Percentiles rank a stretch among this genome's conserved stretches.
These are phyloP conservation scores for Myanophis thanlyinensis DNA, from an alignment of 2,113 vertebrate species.

Conservation along the genomic window DNA sequence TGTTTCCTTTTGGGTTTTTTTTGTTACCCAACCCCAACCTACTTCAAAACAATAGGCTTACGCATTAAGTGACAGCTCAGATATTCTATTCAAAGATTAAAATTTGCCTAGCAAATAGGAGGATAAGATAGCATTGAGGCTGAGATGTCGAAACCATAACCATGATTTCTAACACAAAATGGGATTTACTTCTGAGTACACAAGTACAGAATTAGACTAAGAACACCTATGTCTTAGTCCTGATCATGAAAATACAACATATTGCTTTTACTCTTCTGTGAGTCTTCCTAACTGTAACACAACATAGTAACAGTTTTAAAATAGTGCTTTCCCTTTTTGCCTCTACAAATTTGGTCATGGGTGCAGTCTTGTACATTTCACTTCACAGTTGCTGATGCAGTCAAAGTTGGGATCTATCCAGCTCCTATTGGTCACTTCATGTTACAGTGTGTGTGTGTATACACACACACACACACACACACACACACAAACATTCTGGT, in stretches of 20 bases:
- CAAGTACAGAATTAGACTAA: neutral
- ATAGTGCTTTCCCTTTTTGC: neutral
- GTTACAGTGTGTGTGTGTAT: neutral
- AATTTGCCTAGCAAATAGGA: neutral
- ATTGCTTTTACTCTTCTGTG: neutral
- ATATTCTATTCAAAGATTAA: neutral
- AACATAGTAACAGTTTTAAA: neutral
- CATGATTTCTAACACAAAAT: neutral
- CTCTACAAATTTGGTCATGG: neutral
- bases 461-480: neutral
- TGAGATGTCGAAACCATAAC: neutral
- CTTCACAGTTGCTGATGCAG: neutral
- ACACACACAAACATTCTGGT: neutral
- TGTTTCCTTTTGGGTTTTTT: conserved; percentile 7
- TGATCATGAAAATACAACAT: neutral
- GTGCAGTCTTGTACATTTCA: neutral
- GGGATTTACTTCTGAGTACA: neutral
- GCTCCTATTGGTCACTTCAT: neutral
- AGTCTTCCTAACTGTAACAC: neutral
- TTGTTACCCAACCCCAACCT: neutral
- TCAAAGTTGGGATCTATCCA: neutral
- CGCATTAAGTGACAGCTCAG: neutral
- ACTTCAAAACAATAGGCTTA: neutral
- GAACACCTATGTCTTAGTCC: neutral
- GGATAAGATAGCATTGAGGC: neutral